Evolutionary conservation across 2,888 invertebrate species (phyloP).

Genomic region (Mythimna pallens): DNA sequence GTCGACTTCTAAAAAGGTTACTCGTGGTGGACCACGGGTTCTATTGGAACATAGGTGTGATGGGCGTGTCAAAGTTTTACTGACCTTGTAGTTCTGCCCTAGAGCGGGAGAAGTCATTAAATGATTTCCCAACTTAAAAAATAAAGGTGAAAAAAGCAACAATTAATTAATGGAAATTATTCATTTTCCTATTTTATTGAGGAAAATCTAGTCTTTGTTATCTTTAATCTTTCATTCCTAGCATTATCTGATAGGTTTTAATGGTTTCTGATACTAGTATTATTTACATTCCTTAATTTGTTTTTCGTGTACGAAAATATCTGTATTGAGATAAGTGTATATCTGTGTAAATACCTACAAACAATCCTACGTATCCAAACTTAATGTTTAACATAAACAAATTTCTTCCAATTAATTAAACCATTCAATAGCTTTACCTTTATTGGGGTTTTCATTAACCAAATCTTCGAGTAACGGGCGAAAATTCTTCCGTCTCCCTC

Average conservation of each 20-base stretch:
- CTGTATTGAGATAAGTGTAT: background rate
- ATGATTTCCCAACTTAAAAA: too few species aligned
- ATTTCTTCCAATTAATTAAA: conserved; percentile 39
- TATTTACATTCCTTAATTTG: background rate
- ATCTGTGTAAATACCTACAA: background rate
- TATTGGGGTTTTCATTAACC: conserved; percentile 68
- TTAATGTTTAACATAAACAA: background rate
- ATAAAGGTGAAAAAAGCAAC: background rate
- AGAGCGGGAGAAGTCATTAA: too few species aligned
- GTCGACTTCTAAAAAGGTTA: too few species aligned
- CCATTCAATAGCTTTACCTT: conserved; percentile 57
- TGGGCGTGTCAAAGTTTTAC: too few species aligned
- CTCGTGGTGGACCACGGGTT: too few species aligned
- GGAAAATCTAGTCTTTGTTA: conserved; percentile 11
- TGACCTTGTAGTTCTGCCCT: too few species aligned
- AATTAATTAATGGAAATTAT: background rate
- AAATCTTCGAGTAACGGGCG: conserved; percentile 67
- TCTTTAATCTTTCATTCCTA: conserved; percentile 11
- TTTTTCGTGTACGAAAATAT: background rate
- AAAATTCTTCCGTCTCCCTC: conserved; percentile 65
- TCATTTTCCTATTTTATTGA: conserved; percentile 30
- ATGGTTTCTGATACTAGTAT: conserved; percentile 20
- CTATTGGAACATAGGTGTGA: too few species aligned
- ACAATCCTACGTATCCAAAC: background rate
- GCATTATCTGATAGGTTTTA: conserved; percentile 39